Evolutionary conservation across 2,888 invertebrate genomes (phyloP), one percentile per base, ranked within the genome.

Genomic region (Cataglyphis rosenhaueri): DNA sequence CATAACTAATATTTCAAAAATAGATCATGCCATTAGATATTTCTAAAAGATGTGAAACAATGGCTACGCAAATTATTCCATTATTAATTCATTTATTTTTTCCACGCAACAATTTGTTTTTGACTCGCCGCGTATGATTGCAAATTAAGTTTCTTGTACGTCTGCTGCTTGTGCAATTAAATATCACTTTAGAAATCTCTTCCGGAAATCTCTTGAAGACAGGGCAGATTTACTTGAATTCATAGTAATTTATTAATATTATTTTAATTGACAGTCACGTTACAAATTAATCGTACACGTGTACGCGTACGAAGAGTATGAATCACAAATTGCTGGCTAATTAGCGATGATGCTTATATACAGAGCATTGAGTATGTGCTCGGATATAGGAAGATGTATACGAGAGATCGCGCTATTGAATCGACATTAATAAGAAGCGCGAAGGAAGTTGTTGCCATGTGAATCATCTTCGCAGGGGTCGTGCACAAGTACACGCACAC

Each of bases 181-280:
- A 3, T 12, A 38, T 2, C 48, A 9, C 52, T 75, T 48, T 64
- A 75, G 48, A 35, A 18, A 10, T 25, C 18, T 15, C 44, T 25
- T 21, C 8, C 21, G 15, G 25, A 0, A 21, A 21, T 21, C 21
- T 21, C n/a, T 44, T 4, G 21, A 64, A 32, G 76, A 86, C 82
- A 82, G 38, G 32, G 75, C 6, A 66, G 81, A 89, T 86, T 89
- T 82, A 85, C 83, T 86, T 81, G 6, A 86, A 89, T 84, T 82
- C 83, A 76, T 81, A 86, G 70, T 62, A 57, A 48, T 44, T 66
- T 62, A 64, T 84, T 89, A 88, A 89, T 86, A 86, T 84, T 86
- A 87, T 87, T 85, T 84, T 57, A 55, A 71, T 71, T 86, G 74
- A 85, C 79, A n/a, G 78, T 82, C 83, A 66, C 68, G 81, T 15